A percentile compares a stretch with the other conserved stretches of the same genome.
These are phyloP conservation scores for Wasmannia auropunctata DNA, from an alignment of 1,140 invertebrate genomes.

Conservation along the genomic window DNA sequence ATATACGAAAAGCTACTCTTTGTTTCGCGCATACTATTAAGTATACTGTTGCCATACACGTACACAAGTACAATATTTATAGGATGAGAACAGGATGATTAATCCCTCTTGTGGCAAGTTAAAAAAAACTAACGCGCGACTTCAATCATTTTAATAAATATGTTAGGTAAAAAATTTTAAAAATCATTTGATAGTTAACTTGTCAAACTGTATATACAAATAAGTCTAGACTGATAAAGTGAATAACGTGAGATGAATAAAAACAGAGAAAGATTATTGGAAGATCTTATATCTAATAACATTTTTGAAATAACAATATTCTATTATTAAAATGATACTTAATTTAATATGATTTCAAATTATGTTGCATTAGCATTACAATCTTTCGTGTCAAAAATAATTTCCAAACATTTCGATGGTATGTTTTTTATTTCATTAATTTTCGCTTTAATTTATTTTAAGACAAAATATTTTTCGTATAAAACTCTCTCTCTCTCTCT, in stretches of 20 bases:
- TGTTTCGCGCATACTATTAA: slow-evolving; percentile 11
- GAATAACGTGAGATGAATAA: no score
- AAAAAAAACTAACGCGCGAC: neutral
- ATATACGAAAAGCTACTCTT: neutral
- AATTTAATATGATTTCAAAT: no score
- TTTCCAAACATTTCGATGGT: neutral
- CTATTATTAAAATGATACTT: no score
- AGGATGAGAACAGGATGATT: neutral
- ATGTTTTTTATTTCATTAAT: neutral
- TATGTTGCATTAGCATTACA: neutral
- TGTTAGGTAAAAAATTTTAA: neutral
- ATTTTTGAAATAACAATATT: no score
- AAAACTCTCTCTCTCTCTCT: neutral
- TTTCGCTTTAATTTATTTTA: neutral
- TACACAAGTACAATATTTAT: neutral
- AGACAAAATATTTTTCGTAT: neutral
- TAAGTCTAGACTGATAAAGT: no score
- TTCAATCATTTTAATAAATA: neutral
- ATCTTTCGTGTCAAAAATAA: neutral
- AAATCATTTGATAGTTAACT: neutral
- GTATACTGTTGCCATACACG: no score
- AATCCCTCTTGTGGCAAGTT: neutral
- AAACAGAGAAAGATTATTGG: no score
- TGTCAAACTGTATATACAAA: neutral
- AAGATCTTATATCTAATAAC: no score